Evolutionary conservation across 2,888 invertebrate species (phyloP).

Genomic region (Protophormia terraenovae): DNA sequence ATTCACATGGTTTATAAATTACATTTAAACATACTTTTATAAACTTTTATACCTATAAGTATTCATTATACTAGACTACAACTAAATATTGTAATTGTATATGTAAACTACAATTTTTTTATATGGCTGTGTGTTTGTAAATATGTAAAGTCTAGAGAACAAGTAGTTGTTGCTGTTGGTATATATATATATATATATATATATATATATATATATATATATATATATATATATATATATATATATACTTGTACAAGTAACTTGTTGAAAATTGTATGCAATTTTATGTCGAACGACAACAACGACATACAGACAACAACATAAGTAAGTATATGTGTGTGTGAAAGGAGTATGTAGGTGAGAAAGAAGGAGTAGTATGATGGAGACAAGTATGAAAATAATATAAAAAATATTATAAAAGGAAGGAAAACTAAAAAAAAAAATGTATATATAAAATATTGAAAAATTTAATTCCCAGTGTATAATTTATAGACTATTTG

Average conservation of each 20-base stretch:
- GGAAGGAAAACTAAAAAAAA: not conserved
- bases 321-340: not conserved
- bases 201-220: too few relatives aligned
- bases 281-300: too few relatives aligned
- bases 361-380: not conserved
- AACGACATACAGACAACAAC: not conserved
- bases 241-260: not conserved
- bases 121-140: not conserved
- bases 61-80: too few relatives aligned
- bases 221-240: too few relatives aligned
- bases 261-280: conserved; percentile 51
- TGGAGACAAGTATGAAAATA: not conserved
- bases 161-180: not conserved
- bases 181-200: too few relatives aligned
- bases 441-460: not conserved
- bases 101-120: not conserved
- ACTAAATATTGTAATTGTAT: conserved; percentile 5
- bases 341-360: not conserved
- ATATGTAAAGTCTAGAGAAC: conserved; percentile 15
- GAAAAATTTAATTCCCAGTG: conserved; percentile 2
- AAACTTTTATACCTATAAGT: not conserved
- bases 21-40: not conserved
- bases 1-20: conserved; percentile 30
- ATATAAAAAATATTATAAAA: not conserved
- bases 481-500: conserved; percentile 28